Evolutionary conservation across 1,140 invertebrate species (phyloP).

Genomic region (Macrotrachela quadricornifera): DNA sequence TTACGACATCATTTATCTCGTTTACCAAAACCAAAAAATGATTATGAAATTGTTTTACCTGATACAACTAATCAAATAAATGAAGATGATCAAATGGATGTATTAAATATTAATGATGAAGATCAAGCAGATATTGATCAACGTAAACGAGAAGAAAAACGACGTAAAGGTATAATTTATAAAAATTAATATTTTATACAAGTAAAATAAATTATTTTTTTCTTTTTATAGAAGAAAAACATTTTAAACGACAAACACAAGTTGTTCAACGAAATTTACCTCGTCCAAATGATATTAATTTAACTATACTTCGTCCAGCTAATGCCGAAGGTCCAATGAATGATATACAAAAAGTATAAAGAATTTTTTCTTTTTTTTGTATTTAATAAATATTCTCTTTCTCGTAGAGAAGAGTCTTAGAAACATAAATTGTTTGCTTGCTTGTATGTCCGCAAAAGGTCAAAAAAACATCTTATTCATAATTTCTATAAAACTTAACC

Average conservation of each 20-base stretch:
- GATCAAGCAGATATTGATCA: constrained; percentile 72
- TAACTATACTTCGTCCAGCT: constrained; percentile 48
- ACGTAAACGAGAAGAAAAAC: constrained; percentile 38
- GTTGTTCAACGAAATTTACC: constrained; percentile 65
- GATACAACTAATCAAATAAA: constrained; percentile 41
- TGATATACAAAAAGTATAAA: too few species aligned
- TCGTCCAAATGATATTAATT: constrained; percentile 60
- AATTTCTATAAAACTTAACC: too few species aligned
- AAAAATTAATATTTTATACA: background rate
- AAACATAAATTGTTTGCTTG: too few species aligned
- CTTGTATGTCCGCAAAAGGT: too few species aligned
- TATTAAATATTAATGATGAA: constrained; percentile 22
- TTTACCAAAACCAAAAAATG: constrained; percentile 72
- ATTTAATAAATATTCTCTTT: too few species aligned
- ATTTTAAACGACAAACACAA: background rate
- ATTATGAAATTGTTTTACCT: constrained; percentile 92
- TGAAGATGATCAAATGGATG: constrained; percentile 21
- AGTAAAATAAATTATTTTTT: background rate
- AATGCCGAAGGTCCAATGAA: too few species aligned
- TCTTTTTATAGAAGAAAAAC: constrained; percentile 6
- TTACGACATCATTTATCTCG: too few species aligned
- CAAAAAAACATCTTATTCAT: too few species aligned
- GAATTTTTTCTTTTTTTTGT: too few species aligned
- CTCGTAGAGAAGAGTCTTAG: too few species aligned
- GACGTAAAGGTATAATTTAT: constrained; percentile 36